These are phyloP conservation scores for Varanus komodoensis DNA, from an alignment of 2,113 vertebrate genomes.

Conservation along the genomic window DNA sequence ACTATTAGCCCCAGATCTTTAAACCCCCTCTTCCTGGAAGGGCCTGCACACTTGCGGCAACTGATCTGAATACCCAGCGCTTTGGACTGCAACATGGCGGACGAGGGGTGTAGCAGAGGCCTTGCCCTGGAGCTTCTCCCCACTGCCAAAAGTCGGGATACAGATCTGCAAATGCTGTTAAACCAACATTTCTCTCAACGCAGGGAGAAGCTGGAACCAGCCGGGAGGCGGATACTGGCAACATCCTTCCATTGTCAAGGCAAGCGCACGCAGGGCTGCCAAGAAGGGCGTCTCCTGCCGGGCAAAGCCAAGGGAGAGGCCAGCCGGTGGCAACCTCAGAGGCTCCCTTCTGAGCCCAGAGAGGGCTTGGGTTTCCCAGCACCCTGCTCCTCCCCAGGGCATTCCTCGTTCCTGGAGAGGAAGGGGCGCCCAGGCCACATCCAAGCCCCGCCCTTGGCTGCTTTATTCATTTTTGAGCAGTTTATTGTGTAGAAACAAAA, in stretches of 20 bases:
- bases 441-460: background rate
- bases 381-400: too few species aligned
- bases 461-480: too few species aligned
- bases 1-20: background rate
- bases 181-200: background rate
- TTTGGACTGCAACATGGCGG: fast-evolving
- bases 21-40: background rate
- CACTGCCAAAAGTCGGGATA: background rate
- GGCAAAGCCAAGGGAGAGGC: background rate
- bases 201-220: background rate
- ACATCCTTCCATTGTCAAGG: conserved; percentile 17
- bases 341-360: background rate
- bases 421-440: background rate
- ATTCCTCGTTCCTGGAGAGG: background rate
- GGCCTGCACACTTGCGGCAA: fast-evolving
- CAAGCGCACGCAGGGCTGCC: fast-evolving
- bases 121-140: background rate
- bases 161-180: background rate
- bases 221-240: background rate
- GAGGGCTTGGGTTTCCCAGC: background rate
- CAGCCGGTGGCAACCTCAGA: background rate
- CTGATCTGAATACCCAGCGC: background rate
- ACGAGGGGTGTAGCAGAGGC: background rate
- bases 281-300: background rate
- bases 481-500: too few species aligned